phyloP scores from a whole-genome alignment of 1,140 invertebrate genomes.

The Brachionus plicatilis region DNA sequence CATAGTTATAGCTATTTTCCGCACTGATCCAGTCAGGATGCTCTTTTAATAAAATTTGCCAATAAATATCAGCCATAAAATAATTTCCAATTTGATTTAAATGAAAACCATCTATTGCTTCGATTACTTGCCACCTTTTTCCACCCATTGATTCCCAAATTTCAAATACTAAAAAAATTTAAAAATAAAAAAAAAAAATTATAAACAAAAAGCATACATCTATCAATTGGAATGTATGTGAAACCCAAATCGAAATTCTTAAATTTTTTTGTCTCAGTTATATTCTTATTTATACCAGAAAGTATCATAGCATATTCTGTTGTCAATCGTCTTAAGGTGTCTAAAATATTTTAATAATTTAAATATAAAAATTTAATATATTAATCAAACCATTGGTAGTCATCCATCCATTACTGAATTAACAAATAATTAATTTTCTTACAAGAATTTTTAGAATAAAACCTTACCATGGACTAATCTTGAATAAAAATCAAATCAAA shows the following conservation, averaged over 20 bases:
- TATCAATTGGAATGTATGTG: conserved; percentile 52
- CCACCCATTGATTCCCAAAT: conserved; percentile 52
- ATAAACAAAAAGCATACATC: conserved; percentile 44
- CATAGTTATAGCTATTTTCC: conserved; percentile 48
- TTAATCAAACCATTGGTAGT: conserved; percentile 53
- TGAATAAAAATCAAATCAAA: neutral
- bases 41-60: conserved; percentile 48
- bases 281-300: conserved; percentile 49
- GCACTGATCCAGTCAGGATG: conserved; percentile 48
- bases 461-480: conserved; percentile 26
- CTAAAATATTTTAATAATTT: neutral
- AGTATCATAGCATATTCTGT: conserved; percentile 50
- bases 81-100: conserved; percentile 48
- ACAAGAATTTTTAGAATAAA: neutral
- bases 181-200: neutral
- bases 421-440: too few relatives aligned
- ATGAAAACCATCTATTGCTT: conserved; percentile 60
- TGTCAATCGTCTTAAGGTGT: neutral
- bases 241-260: conserved; percentile 55
- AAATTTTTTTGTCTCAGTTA: conserved; percentile 49
- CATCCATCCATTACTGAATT: conserved; percentile 55
- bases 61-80: conserved; percentile 50
- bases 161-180: conserved; percentile 45
- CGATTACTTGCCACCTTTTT: conserved; percentile 54
- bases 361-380: conserved; percentile 43